These are phyloP conservation scores for Apogon talboti DNA, from an alignment of 2,797 vertebrate genomes.

Conservation along the genomic window DNA sequence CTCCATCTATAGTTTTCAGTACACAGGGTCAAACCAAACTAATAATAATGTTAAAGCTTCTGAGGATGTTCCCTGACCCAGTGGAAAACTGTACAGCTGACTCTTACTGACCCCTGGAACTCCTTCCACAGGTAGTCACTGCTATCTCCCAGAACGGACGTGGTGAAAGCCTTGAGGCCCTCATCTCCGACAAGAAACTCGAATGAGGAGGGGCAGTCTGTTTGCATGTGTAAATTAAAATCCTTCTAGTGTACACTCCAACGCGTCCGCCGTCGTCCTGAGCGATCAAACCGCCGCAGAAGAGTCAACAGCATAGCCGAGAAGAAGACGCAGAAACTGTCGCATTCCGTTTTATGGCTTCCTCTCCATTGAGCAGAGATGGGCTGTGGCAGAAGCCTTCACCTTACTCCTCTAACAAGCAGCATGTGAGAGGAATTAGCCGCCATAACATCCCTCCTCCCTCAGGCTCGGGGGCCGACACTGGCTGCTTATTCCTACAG, in stretches of 20 bases:
- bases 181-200: conserved; percentile 48
- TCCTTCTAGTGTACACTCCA: conserved; percentile 9
- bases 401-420: conserved; percentile 62
- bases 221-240: conserved; percentile 49
- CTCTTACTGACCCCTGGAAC: conserved; percentile 82
- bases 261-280: not conserved
- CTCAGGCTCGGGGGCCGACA: conserved; percentile 12
- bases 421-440: conserved; percentile 84
- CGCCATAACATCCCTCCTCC: conserved; percentile 39
- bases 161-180: conserved; percentile 51
- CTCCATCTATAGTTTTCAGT: too few species aligned
- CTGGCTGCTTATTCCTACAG: conserved; percentile 17
- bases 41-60: too few species aligned
- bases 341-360: not conserved
- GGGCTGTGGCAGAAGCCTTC: conserved; percentile 37
- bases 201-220: conserved; percentile 27
- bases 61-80: not conserved
- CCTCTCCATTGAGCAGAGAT: conserved; percentile 13
- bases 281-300: conserved; percentile 48
- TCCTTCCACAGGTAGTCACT: conserved; percentile 83
- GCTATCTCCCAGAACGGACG: conserved; percentile 66
- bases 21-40: too few species aligned
- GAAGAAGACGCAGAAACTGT: conserved; percentile 8
- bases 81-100: not conserved
- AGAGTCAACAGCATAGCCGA: conserved; percentile 65